Evolutionary conservation across 2,797 vertebrate species (phyloP).

Genomic region (Protonibea diacanthus): DNA sequence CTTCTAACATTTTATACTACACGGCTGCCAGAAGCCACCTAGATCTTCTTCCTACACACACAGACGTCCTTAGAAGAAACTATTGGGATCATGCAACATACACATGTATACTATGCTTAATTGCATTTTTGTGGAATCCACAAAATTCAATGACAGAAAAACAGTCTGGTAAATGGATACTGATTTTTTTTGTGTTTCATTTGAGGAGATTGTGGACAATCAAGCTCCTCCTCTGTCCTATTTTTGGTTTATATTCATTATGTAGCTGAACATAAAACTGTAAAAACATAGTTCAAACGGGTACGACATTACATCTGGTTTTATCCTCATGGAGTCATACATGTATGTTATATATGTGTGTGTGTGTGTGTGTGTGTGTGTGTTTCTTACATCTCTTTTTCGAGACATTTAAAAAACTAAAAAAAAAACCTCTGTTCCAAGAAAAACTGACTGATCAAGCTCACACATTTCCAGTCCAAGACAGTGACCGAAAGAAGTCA

Average conservation of each 20-base stretch:
- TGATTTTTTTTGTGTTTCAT: constrained; percentile 2
- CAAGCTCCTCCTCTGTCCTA: constrained; percentile 15
- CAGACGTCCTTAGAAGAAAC: background rate
- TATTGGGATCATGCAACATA: constrained; percentile 13
- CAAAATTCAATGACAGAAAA: constrained; percentile 1
- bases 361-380: background rate
- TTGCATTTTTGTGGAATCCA: constrained; percentile 6
- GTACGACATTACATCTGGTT: constrained; percentile 61
- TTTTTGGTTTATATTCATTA: constrained; percentile 26
- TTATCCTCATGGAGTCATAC: constrained; percentile 43
- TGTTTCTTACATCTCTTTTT: constrained; percentile 33
- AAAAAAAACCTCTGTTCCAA: constrained; percentile 57
- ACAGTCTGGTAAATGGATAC: background rate
- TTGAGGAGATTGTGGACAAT: constrained; percentile 12
- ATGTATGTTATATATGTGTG: constrained; percentile 14
- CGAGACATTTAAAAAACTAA: constrained; percentile 38
- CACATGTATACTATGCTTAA: background rate
- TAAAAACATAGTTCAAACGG: constrained; percentile 48
- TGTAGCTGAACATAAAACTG: constrained; percentile 42
- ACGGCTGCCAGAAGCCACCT: constrained; percentile 32
- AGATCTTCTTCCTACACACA: constrained; percentile 22
- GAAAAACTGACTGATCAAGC: constrained; percentile 73
- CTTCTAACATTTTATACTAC: constrained; percentile 62
- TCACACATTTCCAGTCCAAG: constrained; percentile 71
- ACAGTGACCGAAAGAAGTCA: constrained; percentile 69